Conservation (phyloP, 2,888 invertebrate species). For the Diplolepis rosae region DNA sequence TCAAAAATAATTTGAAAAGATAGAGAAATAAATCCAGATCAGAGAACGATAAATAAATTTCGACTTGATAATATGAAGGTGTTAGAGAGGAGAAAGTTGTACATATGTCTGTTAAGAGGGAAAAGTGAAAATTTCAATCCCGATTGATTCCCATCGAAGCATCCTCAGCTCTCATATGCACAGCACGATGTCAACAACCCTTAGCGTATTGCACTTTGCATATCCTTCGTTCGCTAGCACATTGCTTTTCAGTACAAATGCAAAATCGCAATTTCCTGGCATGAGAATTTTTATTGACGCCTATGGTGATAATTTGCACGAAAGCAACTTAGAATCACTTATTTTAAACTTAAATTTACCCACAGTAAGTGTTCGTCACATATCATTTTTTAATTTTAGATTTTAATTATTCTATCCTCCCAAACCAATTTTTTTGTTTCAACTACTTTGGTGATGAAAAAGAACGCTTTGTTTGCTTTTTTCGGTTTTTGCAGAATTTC, state of each 20-base stretch:
- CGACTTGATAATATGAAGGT: background rate
- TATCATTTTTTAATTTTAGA: too few species aligned
- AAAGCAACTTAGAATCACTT: too few species aligned
- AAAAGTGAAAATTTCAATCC: slow-evolving; percentile 32
- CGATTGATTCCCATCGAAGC: slow-evolving; percentile 30
- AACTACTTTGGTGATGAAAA: too few species aligned
- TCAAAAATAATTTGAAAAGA: too few species aligned
- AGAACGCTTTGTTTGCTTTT: too few species aligned
- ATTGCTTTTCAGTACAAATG: slow-evolving; percentile 35
- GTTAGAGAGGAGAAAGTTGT: background rate
- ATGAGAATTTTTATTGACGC: slow-evolving; percentile 50
- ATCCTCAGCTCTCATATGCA: slow-evolving; percentile 31
- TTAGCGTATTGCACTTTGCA: slow-evolving; percentile 36
- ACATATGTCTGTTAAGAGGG: slow-evolving; percentile 11
- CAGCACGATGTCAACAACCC: slow-evolving; percentile 16
- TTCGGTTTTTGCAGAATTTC: too few species aligned
- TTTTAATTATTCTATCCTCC: too few species aligned
- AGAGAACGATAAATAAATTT: background rate
- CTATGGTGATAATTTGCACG: slow-evolving; percentile 2
- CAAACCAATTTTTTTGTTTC: too few species aligned
- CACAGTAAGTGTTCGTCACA: too few species aligned
- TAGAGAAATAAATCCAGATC: too few species aligned
- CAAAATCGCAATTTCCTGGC: slow-evolving; percentile 56
- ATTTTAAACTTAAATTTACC: too few species aligned
- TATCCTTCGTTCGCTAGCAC: slow-evolving; percentile 34